A percentile compares a stretch with the other conserved stretches of the same genome.
These are phyloP conservation scores for Egretta garzetta DNA, from an alignment of 2,113 vertebrate species.

Conservation along the genomic window DNA sequence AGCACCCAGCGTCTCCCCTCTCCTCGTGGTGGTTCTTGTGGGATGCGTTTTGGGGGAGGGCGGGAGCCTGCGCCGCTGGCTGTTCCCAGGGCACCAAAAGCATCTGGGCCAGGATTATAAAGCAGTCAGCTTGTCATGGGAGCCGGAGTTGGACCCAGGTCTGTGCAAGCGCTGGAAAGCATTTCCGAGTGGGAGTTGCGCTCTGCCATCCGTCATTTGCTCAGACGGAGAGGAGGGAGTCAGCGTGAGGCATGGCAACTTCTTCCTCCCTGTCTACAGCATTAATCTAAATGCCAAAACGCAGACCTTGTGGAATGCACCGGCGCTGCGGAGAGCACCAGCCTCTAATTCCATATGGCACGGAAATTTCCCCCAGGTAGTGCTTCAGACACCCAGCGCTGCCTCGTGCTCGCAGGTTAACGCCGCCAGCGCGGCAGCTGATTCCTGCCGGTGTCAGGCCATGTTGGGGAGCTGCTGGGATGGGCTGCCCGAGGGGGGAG, in stretches of 20 bases:
- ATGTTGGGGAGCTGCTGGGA: background rate
- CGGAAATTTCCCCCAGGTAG: slow-evolving; percentile 73
- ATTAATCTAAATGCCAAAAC: slow-evolving; percentile 76
- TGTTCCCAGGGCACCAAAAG: background rate
- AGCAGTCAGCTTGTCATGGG: background rate
- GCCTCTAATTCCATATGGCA: slow-evolving; percentile 71
- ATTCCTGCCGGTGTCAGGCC: background rate
- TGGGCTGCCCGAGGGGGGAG: background rate
- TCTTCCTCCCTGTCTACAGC: slow-evolving; percentile 74
- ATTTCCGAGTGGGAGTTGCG: slow-evolving; percentile 67
- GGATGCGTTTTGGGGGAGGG: background rate
- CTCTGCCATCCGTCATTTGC: slow-evolving; percentile 47
- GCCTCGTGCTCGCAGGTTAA: background rate
- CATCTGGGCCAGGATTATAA: background rate
- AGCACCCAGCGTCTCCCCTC: background rate
- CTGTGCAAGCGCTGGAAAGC: slow-evolving; percentile 30
- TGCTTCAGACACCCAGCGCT: background rate
- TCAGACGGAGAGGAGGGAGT: slow-evolving; percentile 54
- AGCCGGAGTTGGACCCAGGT: background rate
- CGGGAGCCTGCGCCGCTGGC: rapidly evolving
- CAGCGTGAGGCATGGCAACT: slow-evolving; percentile 59
- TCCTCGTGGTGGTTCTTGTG: background rate
- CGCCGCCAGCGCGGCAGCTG: background rate
- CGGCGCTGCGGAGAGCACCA: slow-evolving; percentile 57
- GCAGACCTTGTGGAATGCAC: slow-evolving; percentile 73